Base-by-base conservation (phyloP, 2,888 invertebrate species). In the Trypoxylon attenuatum region DNA sequence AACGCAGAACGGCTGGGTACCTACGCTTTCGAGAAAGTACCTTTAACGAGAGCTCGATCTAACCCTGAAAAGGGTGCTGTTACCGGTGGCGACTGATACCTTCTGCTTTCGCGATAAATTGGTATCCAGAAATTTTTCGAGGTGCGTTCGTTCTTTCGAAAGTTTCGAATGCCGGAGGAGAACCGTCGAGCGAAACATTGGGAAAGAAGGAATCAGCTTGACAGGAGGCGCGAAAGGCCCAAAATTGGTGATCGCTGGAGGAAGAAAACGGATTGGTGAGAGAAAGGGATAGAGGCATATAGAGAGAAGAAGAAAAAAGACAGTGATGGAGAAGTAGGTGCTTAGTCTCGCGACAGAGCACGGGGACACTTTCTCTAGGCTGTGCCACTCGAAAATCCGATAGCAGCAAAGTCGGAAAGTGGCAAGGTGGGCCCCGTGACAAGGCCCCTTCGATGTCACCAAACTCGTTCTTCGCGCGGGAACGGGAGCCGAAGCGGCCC, bases 361-460 rank as follows among this genome's bases (percentile, higher is more conserved):
- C 33, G 59, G 46, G 50, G 47, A 53, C 59, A 50, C 80, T 83
- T 82, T 82, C 80, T 81, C 82, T 79, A 76, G 66, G 70, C 68
- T 25, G 38, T 41, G 50, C 38, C 73, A 56, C 47, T 58, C 64
- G 61, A 71, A 73, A 72, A 73, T 54, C 57, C 45, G 60, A 55
- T 59, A 63, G 46, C 64, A 58, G 51, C 53, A 66, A 65, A 61
- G 62, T 67, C 74, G 65, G 73, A 79, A 77, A 79, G 80, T 71
- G 76, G 76, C 71, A 58, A 66, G 71, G 71, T 74, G 77, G 72
- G 70, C 68, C 73, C 60, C 33, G 55, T 62, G 66, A 72, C 67
- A 64, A 72, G 81, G 73, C 76, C 76, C 72, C 74, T 78, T 73
- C 77, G 79, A 80, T 84, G 84, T 85, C 85, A 83, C 85, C 82